Evolutionary conservation across 2,797 vertebrate genomes (phyloP), one percentile per base, ranked within the genome.

Genomic region (Sebastes kiyomatsui): DNA sequence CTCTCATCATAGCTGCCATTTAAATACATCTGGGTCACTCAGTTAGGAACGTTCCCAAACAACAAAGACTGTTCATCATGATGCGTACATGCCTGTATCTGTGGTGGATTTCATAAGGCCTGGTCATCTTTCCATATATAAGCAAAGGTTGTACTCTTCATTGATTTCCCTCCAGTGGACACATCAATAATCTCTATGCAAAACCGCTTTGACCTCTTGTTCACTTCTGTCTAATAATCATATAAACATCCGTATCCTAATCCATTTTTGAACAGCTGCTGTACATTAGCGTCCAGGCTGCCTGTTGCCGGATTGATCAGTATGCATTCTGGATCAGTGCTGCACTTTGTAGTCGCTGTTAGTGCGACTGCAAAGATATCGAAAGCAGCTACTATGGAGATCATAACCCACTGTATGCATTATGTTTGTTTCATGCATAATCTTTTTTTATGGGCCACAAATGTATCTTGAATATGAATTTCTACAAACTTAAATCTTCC

Each of bases 151-250:
- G 0, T 8, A n/a, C 61, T 33, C 20, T 27, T 38, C 7, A 80
- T 74, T 76, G 84, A 85, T 62, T 79, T 49, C 38, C 38, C 38
- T 56, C 28, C n/a, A 20, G 59, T 12, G 38, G 32, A 72, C 42
- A 28, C 61, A 42, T 87, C 72, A 56, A 77, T 79, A 76, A 71
- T 76, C 61, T 64, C 7, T 2, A 64, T 55, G 62, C 52, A 70
- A 22, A 73, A 66, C 18, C 65, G 16, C 58, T 73, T 42, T 75
- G 77, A 84, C 74, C 75, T 76, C 64, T 61, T 60, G 56, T 42
- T 68, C 61, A n/a, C 38, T 55, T 66, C 23, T 33, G 55, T 72
- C 22, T 56, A 28, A 65, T 32, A 28, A 68, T 79, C 66, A 59
- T 58, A 72, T 80, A 32, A 77, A 79, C 56, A 70, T 20, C 52